Conservation (phyloP, 2,888 invertebrate genomes). For the Sarcophaga carnaria region DNA sequence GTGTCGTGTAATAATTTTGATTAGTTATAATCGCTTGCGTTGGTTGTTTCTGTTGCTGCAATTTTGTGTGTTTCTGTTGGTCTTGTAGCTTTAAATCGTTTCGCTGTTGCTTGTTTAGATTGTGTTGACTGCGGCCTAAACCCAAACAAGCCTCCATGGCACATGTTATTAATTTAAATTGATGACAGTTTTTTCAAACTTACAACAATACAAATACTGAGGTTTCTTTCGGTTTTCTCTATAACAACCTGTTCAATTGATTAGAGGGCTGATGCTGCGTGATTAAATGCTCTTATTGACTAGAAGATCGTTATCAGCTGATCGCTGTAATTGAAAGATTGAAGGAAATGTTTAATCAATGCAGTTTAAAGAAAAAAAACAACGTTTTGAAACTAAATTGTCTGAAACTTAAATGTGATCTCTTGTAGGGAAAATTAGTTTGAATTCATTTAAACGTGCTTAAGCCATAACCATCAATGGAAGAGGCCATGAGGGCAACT, state of each 20-base stretch:
- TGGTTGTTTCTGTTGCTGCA: constrained; percentile 71
- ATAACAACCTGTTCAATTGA: not conserved
- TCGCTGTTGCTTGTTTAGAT: constrained; percentile 73
- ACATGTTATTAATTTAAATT: constrained; percentile 78
- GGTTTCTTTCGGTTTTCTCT: not conserved
- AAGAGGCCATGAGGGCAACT: too few species aligned
- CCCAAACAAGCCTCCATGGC: constrained; percentile 81
- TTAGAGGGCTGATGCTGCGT: too few species aligned
- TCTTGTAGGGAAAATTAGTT: too few species aligned
- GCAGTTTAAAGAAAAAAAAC: too few species aligned
- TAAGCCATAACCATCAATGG: too few species aligned
- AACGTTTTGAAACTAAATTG: too few species aligned
- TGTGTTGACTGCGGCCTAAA: constrained; percentile 80
- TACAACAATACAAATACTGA: not conserved
- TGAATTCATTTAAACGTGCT: too few species aligned
- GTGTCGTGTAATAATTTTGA: constrained; percentile 70
- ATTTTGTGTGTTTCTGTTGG: constrained; percentile 72
- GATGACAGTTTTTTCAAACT: constrained; percentile 40
- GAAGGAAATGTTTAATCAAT: too few species aligned
- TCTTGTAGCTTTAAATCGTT: constrained; percentile 69
- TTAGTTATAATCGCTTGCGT: constrained; percentile 64
- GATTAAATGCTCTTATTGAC: too few species aligned
- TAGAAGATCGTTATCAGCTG: too few species aligned
- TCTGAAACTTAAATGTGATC: too few species aligned
- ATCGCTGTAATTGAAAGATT: too few species aligned